A percentile compares a stretch with the other conserved stretches of the same genome.
phyloP scores from a whole-genome alignment of 1,140 invertebrate species.

The Aphis gossypii region DNA sequence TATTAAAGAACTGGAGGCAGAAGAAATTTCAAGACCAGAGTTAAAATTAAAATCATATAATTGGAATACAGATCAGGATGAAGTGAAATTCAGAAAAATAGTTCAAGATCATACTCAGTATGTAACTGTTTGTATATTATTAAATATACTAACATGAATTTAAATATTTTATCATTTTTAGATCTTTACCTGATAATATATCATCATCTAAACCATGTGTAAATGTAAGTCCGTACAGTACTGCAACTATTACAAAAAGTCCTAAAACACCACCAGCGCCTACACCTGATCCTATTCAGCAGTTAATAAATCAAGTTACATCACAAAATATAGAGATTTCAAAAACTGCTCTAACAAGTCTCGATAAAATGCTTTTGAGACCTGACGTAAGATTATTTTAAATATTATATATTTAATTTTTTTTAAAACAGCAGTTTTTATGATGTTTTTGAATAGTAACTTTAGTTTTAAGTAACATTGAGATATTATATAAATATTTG shows the following conservation, averaged over 20 bases:
- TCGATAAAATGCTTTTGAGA: constrained; percentile 54
- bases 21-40: constrained; percentile 47
- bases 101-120: constrained; percentile 41
- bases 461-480: too few species aligned
- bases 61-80: constrained; percentile 24
- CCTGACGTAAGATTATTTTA: constrained; percentile 38
- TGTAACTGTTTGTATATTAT: not conserved
- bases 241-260: constrained; percentile 54
- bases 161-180: constrained; percentile 5
- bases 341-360: constrained; percentile 33
- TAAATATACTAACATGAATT: not conserved
- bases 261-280: not conserved
- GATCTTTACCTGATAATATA: constrained; percentile 1
- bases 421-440: not conserved
- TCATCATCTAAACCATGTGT: constrained; percentile 44
- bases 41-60: constrained; percentile 54
- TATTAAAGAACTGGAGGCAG: constrained; percentile 49
- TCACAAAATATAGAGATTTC: constrained; percentile 34
- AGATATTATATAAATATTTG: too few species aligned
- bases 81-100: constrained; percentile 23
- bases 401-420: not conserved
- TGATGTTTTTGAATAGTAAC: too few species aligned
- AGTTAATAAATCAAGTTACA: constrained; percentile 46
- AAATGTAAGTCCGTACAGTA: constrained; percentile 53
- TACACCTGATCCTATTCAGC: constrained; percentile 27